Conservation (phyloP, 1,140 invertebrate genomes). For the Idris sp. region DNA sequence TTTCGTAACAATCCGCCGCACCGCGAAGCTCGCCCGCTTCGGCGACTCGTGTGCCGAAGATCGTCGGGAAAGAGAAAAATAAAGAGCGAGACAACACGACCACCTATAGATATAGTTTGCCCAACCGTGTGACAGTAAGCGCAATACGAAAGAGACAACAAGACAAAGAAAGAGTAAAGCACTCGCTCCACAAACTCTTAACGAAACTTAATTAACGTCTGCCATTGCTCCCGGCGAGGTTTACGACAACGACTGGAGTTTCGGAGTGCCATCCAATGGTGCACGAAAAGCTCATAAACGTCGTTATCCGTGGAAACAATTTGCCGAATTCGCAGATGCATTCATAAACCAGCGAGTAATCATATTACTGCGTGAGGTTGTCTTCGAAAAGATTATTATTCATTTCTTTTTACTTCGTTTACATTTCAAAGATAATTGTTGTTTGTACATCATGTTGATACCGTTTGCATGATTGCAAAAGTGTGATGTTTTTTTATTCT, state of each 20-base stretch:
- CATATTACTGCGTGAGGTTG: slow-evolving; percentile 55
- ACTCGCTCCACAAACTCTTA: slow-evolving; percentile 70
- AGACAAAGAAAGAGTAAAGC: slow-evolving; percentile 58
- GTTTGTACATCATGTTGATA: slow-evolving; percentile 10
- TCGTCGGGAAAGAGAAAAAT: slow-evolving; percentile 58
- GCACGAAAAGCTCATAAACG: slow-evolving; percentile 67
- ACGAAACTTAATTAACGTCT: slow-evolving; percentile 77
- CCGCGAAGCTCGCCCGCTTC: slow-evolving; percentile 61
- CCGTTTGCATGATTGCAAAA: too few species aligned
- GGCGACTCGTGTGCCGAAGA: slow-evolving; percentile 57
- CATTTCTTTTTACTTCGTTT: slow-evolving; percentile 40
- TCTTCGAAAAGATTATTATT: slow-evolving; percentile 40
- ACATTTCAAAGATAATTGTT: slow-evolving; percentile 24
- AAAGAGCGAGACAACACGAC: slow-evolving; percentile 46
- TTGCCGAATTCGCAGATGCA: slow-evolving; percentile 63
- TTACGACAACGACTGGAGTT: slow-evolving; percentile 66
- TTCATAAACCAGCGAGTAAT: slow-evolving; percentile 63
- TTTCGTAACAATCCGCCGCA: slow-evolving; percentile 75
- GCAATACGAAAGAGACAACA: slow-evolving; percentile 50
- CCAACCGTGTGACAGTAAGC: slow-evolving; percentile 2
- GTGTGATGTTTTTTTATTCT: too few species aligned
- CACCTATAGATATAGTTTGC: slow-evolving; percentile 4
- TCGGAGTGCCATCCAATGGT: slow-evolving; percentile 57
- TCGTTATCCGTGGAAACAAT: slow-evolving; percentile 65
- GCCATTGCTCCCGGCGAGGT: slow-evolving; percentile 67